Evolutionary conservation across 2,888 invertebrate species (phyloP), one percentile per base, ranked within the genome.

Genomic region (Oscheius sp.): DNA sequence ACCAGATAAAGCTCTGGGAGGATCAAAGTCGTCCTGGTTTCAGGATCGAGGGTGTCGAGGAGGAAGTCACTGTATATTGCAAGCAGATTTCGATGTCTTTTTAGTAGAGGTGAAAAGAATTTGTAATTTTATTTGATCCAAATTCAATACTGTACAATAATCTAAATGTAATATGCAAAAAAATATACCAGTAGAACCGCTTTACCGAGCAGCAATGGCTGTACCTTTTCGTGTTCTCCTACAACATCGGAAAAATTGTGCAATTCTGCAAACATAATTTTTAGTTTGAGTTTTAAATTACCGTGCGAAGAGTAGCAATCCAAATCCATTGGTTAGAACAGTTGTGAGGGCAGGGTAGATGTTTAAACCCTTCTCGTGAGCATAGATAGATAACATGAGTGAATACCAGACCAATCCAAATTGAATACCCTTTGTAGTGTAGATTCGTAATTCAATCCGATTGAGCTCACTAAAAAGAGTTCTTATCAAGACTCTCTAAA

Each of bases 251-350:
- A 81, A 77, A 55, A 82, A 82, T 37, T 73, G 71, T 3, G 79
- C 71, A 48, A 82, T 82, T 68, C 81, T 73, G 61, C n/a, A 65
- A 72, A 52, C 23, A 45, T n/a, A 33, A 1, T 17, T 45, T 31
- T 17, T n/a, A 45, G 1, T 23, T 15, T 12, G n/a, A 15, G n/a
- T n/a, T n/a, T n/a, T n/a, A n/a, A n/a, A 17, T 25, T 10, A 74
- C 76, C 80, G 70, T 20, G 76, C 75, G 65, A 82, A 82, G 8
- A 82, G 55, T 72, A 81, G 75, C 20, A 81, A 52, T 23, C 82
- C 81, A 57, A 82, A 82, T 8, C 82, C 81, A 37, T 82, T 82
- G 8, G 82, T 73, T 0, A 82, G 45, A 20, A 82, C 77, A 57
- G 76, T 75, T 27, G 71, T 72, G 3, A 82, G 61, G 0, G 80